These are phyloP conservation scores for Latrodectus geometricus DNA, from an alignment of 1,140 invertebrate genomes.

Conservation along the genomic window DNA sequence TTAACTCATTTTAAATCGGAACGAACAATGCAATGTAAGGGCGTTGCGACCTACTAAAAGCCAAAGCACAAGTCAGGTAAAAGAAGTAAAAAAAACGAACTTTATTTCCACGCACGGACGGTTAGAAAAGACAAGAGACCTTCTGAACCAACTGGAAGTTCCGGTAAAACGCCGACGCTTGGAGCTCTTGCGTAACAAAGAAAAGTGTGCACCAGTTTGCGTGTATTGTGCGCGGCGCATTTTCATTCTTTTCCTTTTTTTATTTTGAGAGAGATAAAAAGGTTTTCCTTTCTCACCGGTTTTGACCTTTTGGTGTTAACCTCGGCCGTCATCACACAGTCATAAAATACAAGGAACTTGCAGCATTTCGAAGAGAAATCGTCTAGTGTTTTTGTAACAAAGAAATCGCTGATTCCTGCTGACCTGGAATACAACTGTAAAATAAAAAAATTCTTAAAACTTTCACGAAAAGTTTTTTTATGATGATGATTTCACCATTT, in stretches of 20 bases:
- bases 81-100: slow-evolving; percentile 17
- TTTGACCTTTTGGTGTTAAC: slow-evolving; percentile 3
- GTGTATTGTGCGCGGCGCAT: background rate
- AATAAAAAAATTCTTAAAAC: too few species aligned
- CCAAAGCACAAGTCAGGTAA: background rate
- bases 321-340: slow-evolving; percentile 21
- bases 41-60: slow-evolving; percentile 23
- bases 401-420: too few species aligned
- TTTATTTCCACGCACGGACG: slow-evolving; percentile 44
- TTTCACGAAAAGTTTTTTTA: too few species aligned
- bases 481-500: too few species aligned
- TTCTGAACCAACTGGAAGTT: slow-evolving; percentile 26
- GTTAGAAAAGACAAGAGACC: slow-evolving; percentile 4
- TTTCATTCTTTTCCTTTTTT: too few species aligned
- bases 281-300: background rate
- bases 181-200: slow-evolving; percentile 4
- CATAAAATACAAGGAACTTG: too few species aligned
- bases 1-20: too few species aligned
- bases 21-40: background rate
- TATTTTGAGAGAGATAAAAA: background rate
- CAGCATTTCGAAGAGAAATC: too few species aligned
- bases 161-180: slow-evolving; percentile 50
- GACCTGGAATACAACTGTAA: too few species aligned
- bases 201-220: background rate
- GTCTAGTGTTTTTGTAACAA: too few species aligned